These are phyloP conservation scores for Pseudochirops cupreus DNA, from an alignment of 2,797 vertebrate species.

Conservation along the genomic window DNA sequence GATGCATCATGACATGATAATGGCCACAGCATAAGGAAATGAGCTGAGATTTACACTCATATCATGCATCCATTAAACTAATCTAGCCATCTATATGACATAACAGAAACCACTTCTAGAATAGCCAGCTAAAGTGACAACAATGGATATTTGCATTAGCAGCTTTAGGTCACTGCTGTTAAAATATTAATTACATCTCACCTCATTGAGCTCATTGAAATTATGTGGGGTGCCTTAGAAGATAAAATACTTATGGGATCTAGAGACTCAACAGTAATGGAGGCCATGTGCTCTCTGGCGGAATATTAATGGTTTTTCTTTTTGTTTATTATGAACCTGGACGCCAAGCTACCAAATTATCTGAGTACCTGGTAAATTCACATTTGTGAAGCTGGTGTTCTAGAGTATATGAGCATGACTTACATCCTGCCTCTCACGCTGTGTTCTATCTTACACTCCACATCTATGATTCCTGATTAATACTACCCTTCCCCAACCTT, in stretches of 20 bases:
- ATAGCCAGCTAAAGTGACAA: neutral
- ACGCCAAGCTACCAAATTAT: constrained; percentile 10
- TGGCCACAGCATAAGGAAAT: neutral
- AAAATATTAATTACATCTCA: constrained; percentile 67
- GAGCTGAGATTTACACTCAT: neutral
- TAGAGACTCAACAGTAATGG: constrained; percentile 49
- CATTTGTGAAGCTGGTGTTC: accelerated
- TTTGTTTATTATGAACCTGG: neutral
- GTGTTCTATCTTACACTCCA: neutral
- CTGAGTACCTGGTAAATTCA: neutral
- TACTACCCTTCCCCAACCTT: neutral
- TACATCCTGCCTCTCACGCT: neutral
- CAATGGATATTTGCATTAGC: constrained; percentile 24
- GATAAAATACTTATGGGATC: constrained; percentile 57
- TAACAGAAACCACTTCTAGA: neutral
- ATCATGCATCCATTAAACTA: neutral
- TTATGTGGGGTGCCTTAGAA: constrained; percentile 33
- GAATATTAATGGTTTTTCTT: constrained; percentile 20
- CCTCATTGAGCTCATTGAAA: constrained; percentile 58
- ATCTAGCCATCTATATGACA: neutral
- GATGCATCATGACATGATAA: neutral
- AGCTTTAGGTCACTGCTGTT: constrained; percentile 40
- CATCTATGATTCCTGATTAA: neutral
- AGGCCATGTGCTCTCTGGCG: neutral
- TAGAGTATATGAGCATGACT: neutral